phyloP scores from a whole-genome alignment of 1,140 invertebrate species.

The Subanguina moxae region DNA sequence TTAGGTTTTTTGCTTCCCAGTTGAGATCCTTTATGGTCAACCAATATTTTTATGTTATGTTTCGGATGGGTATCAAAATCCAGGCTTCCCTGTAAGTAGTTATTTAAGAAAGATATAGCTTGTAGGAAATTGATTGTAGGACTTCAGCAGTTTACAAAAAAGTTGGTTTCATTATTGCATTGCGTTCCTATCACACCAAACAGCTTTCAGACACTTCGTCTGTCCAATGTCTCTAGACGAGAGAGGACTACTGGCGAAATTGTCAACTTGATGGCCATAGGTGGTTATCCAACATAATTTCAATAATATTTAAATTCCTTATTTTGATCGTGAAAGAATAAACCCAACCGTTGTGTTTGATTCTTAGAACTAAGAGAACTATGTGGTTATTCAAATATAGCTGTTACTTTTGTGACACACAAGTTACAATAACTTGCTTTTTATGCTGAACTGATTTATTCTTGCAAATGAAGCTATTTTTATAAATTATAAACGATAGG shows the following conservation, averaged over 20 bases:
- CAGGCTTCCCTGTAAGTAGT: constrained; percentile 45
- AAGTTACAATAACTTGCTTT: too few relatives aligned
- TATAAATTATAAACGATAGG: too few relatives aligned
- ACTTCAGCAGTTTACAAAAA: constrained; percentile 60
- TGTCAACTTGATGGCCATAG: constrained; percentile 66
- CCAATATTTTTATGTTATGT: constrained; percentile 57
- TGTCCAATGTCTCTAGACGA: constrained; percentile 60
- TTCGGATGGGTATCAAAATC: constrained; percentile 55
- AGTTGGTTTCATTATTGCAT: constrained; percentile 18
- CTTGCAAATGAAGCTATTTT: too few relatives aligned
- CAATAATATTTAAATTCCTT: too few relatives aligned
- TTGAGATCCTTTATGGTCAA: constrained; percentile 33
- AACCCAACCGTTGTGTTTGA: too few relatives aligned
- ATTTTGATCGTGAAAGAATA: too few relatives aligned
- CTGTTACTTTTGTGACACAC: too few relatives aligned
- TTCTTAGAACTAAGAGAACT: too few relatives aligned
- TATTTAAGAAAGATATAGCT: too few relatives aligned
- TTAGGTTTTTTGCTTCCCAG: constrained; percentile 39
- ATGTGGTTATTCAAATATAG: too few relatives aligned
- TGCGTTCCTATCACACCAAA: background rate
- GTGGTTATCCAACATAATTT: constrained; percentile 59
- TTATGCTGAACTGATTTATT: too few relatives aligned
- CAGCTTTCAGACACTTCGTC: constrained; percentile 55
- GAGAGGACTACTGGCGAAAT: constrained; percentile 66
- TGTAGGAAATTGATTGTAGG: constrained; percentile 25